Base-by-base conservation (phyloP, 37 sponge, comb jelly and placozoan genomes). In the Spongilla lacustris region DNA sequence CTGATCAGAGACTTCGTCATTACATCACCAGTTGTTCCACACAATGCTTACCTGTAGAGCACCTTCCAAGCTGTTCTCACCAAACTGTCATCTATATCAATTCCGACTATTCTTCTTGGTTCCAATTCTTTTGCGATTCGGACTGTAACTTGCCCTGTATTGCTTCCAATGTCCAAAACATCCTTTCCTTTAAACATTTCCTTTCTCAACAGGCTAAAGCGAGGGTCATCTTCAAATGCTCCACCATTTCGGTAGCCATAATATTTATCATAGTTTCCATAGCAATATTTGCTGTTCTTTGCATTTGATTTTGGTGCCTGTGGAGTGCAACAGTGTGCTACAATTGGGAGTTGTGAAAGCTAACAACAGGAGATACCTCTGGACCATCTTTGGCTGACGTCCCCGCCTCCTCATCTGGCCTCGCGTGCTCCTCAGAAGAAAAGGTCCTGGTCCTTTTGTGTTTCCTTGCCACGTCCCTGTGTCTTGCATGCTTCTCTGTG, bases 101-200 rank as follows among this genome's bases (percentile, higher is more conserved):
- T 86, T 0, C 99, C 99, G 17, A 87, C 78, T 21, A 99, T 94
- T 3, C 67, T 81, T 66, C 69, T 69, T 28, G 99, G 97, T 2
- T 85, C 66, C 37, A 93, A 94, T 11, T 92, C 85, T 36, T 79
- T 73, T 0, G 98, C 99, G n/a, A 97, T 88, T 1, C 69, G 74
- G 2, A 97, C 88, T 19, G 99, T 99, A 8, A 99, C 66, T 83
- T 97, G 98, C 4, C 99, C 99, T 31, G 94, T 92, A 73, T 99
- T 99, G 82, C 99, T 88, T 10, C 99, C 99, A 82, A 99, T 96
- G 73, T 99, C 99, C n/a, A 99, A 88, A 27, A 88, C 88, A 29
- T 88, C 91, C 69, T 96, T 95, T 1, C 90, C 96, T 78, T 81
- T 71, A 92, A 99, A 97, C 92, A 91, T 76, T 37, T 95, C 94